A percentile compares a stretch with the other conserved stretches of the same genome.
Conservation (phyloP, 2,113 vertebrate species). For the Pterophyllum scalare region DNA sequence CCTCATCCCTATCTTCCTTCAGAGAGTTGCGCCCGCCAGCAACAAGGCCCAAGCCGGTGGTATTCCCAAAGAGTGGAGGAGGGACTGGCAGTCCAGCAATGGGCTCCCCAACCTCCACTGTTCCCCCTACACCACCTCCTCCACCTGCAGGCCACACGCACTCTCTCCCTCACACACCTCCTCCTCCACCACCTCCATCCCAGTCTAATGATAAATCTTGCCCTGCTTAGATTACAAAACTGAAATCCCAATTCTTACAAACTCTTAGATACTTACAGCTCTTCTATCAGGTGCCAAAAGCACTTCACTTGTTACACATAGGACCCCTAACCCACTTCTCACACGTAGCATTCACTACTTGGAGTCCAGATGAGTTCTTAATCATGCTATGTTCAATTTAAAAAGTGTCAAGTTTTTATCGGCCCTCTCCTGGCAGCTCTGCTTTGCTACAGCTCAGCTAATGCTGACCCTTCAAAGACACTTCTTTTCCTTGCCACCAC, state of each 20-base stretch:
- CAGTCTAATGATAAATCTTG: slow-evolving; percentile 94
- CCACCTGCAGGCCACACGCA: slow-evolving; percentile 77
- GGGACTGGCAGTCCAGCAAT: slow-evolving; percentile 84
- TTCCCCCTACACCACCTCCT: slow-evolving; percentile 80
- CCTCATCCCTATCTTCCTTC: slow-evolving; percentile 76
- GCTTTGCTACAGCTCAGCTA: slow-evolving; percentile 28
- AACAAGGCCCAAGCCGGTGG: slow-evolving; percentile 91
- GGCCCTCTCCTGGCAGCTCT: slow-evolving; percentile 51
- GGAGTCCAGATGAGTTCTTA: slow-evolving; percentile 14
- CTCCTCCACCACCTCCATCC: slow-evolving; percentile 82
- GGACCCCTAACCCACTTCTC: slow-evolving; percentile 39
- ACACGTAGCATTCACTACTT: slow-evolving; percentile 65
- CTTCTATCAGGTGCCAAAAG: slow-evolving; percentile 45
- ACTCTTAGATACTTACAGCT: slow-evolving; percentile 28
- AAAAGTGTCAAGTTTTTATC: slow-evolving; percentile 12
- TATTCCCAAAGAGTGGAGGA: slow-evolving; percentile 89
- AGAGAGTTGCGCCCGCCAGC: slow-evolving; percentile 89
- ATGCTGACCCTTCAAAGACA: neutral
- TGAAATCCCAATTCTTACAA: slow-evolving; percentile 6
- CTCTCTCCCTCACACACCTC: slow-evolving; percentile 67
- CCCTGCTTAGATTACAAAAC: slow-evolving; percentile 83
- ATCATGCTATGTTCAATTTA: slow-evolving; percentile 26
- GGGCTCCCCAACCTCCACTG: slow-evolving; percentile 84
- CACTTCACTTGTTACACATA: slow-evolving; percentile 38
- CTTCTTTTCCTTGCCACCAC: slow-evolving; percentile 17